Evolutionary conservation across 2,888 invertebrate species (phyloP).

Genomic region (Ctena decussata): DNA sequence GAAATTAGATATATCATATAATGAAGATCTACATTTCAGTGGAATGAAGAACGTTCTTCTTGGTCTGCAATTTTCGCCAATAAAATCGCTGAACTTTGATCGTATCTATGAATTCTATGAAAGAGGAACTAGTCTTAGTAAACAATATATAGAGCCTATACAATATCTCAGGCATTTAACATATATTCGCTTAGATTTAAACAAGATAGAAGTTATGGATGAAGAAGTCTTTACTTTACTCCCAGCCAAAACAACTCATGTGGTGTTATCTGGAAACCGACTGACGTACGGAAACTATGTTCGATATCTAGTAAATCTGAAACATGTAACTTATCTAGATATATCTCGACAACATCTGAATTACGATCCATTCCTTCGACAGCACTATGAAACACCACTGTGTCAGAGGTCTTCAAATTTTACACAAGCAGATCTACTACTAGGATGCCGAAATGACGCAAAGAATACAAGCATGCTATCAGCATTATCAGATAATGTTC

Average conservation of each 20-base stretch:
- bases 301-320: not conserved
- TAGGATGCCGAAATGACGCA: too few relatives aligned
- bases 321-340: constrained; percentile 27
- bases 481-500: not conserved
- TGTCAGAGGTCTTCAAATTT: too few relatives aligned
- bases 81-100: constrained; percentile 30
- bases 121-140: constrained; percentile 21
- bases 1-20: constrained; percentile 49
- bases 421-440: not conserved
- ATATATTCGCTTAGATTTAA: constrained; percentile 47
- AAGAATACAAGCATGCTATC: too few relatives aligned
- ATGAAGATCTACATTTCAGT: constrained; percentile 35
- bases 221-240: constrained; percentile 6
- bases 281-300: constrained; percentile 36
- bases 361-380: constrained; percentile 40
- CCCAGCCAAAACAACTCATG: not conserved
- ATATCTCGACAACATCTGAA: constrained; percentile 55
- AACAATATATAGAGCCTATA: constrained; percentile 22
- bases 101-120: constrained; percentile 35
- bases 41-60: constrained; percentile 47
- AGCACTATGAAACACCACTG: constrained; percentile 25
- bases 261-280: constrained; percentile 51
- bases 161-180: constrained; percentile 35
- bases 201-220: constrained; percentile 58
- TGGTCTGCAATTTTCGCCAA: constrained; percentile 32